Base-by-base conservation (phyloP, 2,113 vertebrate species). In the Aegithalos caudatus region DNA sequence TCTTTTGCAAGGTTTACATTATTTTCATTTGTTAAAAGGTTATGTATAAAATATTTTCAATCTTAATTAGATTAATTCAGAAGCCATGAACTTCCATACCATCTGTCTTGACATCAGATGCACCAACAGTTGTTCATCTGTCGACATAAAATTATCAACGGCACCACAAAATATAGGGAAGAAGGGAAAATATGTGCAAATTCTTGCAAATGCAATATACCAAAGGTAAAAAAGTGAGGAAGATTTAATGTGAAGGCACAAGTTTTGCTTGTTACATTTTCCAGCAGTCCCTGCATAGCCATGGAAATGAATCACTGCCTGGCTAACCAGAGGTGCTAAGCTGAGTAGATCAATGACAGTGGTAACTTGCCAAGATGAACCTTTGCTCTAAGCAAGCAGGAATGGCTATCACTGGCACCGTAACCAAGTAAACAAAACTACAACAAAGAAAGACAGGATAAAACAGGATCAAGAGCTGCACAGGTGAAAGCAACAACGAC, bases 361-460 rank as follows among this genome's bases (percentile, higher is more conserved):
- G 90, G 19, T 60, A 86, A 88, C 53, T 91, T 60, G 72, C 88
- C 76, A 92, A 78, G 56, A 90, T 50, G 77, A 92, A 93, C 81
- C 88, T 94, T 91, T 79, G 93, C 96, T 94, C 84, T 88, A 64
- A 91, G 78, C 86, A 38, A 88, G 70, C 57, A 88, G 92, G 85
- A 96, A 92, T 64, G 70, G 79, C 80, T 70, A 10, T 78, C 61
- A 19, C 76, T 92, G 86, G 81, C 53, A 64, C 81, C 0, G 95
- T 96, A 96, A 96, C 97, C 92, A 96, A 96, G 96, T 96, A 96
- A 97, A 97, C 94, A 97, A 72, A 97, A 72, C 76, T 80, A 95
- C 91, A 97, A 97, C 96, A 97, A 97, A 96, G 92, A 77, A 17
- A 47, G 21, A 29, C 53, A 57, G 79, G 90, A 94, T 97, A 93